These are phyloP conservation scores for Astyanax mexicanus DNA, from an alignment of 2,797 vertebrate species.

Conservation along the genomic window DNA sequence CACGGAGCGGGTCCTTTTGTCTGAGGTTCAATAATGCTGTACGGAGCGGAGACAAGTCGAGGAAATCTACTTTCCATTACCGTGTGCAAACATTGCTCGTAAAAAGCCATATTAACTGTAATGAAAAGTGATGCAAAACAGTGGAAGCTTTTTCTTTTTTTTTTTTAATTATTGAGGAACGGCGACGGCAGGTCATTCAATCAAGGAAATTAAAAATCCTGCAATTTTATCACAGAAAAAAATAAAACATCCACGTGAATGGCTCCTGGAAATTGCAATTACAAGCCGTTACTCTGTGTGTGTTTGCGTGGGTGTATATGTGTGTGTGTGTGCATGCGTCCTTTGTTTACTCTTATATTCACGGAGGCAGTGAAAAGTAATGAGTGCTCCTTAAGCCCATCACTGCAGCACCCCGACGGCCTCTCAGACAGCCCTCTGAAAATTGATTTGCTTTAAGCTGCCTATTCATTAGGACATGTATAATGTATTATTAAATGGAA, in stretches of 20 bases:
- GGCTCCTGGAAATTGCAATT: slow-evolving; percentile 31
- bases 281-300: slow-evolving; percentile 21
- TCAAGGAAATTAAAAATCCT: slow-evolving; percentile 21
- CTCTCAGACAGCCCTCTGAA: slow-evolving; percentile 13
- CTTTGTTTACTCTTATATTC: slow-evolving; percentile 35
- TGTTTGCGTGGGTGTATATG: slow-evolving; percentile 3
- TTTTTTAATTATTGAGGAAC: slow-evolving; percentile 11
- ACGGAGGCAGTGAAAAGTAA: slow-evolving; percentile 30
- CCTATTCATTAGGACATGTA: slow-evolving; percentile 34
- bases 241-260: slow-evolving; percentile 8
- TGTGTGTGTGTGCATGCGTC: neutral
- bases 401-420: slow-evolving; percentile 9
- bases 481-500: slow-evolving; percentile 29
- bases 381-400: slow-evolving; percentile 34
- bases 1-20: neutral
- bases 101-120: slow-evolving; percentile 8
- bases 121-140: slow-evolving; percentile 30
- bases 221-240: slow-evolving; percentile 7
- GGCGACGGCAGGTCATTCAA: slow-evolving; percentile 18
- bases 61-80: slow-evolving; percentile 2
- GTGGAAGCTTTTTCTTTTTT: slow-evolving; percentile 17
- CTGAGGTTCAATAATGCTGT: neutral
- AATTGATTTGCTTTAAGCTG: slow-evolving; percentile 26
- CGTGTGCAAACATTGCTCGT: slow-evolving; percentile 8
- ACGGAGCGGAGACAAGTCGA: neutral